A percentile compares a stretch with the other conserved stretches of the same genome.
These are phyloP conservation scores for Cyclura pinguis DNA, from an alignment of 2,797 vertebrate species.

Conservation along the genomic window DNA sequence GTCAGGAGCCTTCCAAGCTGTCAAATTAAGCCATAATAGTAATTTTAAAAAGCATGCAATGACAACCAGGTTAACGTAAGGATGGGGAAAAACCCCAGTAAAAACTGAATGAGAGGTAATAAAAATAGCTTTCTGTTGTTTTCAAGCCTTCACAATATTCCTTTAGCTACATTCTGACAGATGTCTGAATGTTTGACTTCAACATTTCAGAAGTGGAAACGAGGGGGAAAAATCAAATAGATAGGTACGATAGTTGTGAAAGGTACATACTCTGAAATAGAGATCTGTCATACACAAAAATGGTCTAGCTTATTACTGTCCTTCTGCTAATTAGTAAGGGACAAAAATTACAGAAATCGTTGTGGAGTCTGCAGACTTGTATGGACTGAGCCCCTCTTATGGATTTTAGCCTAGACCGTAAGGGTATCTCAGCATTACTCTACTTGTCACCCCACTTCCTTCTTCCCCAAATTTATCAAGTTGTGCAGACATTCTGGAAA, in stretches of 20 bases:
- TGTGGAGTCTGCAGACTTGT: neutral
- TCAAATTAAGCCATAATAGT: conserved; percentile 60
- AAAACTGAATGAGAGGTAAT: conserved; percentile 9
- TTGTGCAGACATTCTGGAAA: neutral
- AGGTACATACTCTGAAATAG: neutral
- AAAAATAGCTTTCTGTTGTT: neutral
- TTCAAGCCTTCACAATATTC: conserved; percentile 22
- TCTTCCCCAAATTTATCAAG: neutral
- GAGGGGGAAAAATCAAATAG: conserved; percentile 47
- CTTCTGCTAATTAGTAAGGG: neutral
- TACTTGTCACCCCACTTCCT: neutral
- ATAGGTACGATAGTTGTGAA: neutral
- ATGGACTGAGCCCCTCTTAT: neutral
- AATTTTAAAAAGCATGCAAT: neutral
- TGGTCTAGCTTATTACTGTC: neutral
- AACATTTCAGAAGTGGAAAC: conserved; percentile 4
- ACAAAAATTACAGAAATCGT: neutral
- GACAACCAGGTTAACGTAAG: neutral
- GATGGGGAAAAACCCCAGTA: neutral
- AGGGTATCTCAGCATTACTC: neutral
- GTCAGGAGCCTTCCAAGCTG: conserved; percentile 52
- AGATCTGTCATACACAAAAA: neutral
- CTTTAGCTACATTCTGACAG: conserved; percentile 40
- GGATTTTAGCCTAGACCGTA: neutral
- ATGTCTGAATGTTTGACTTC: conserved; percentile 6